These are phyloP conservation scores for mouse (Mus musculus) DNA, from an alignment of 2,113 vertebrate genomes.

Conservation along the genomic window DNA sequence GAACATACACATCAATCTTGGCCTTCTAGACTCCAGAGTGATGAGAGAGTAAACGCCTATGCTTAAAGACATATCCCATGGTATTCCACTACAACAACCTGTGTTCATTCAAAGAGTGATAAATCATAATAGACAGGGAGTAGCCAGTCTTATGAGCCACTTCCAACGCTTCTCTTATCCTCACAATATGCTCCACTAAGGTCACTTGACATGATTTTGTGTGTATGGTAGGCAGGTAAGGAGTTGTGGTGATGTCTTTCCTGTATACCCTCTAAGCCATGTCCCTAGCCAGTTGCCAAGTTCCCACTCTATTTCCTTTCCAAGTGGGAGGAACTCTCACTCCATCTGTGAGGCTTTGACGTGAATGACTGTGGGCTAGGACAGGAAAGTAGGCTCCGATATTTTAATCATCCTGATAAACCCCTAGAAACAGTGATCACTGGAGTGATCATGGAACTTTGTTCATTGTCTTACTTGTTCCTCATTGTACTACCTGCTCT, in stretches of 20 bases:
- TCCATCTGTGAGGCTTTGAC: background rate
- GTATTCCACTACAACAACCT: background rate
- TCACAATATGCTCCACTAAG: background rate
- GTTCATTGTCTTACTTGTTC: no score
- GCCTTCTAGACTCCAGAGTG: background rate
- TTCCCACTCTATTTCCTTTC: background rate
- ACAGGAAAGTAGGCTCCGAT: no score
- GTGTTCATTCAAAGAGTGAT: background rate
- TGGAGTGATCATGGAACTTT: no score
- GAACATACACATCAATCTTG: background rate
- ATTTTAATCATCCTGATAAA: no score
- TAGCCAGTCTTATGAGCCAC: background rate
- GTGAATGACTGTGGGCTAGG: no score
- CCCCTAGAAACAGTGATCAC: no score
- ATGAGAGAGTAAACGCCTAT: background rate
- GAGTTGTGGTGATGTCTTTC: background rate
- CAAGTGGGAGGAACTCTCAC: background rate
- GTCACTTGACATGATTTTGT: no score
- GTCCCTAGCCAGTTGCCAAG: background rate
- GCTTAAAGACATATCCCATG: background rate
- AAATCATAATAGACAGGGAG: background rate
- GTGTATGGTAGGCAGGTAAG: background rate
- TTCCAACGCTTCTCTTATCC: background rate
- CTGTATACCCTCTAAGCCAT: background rate
- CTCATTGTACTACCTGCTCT: no score